Evolutionary conservation across 2,113 vertebrate species (phyloP), one percentile per base, ranked within the genome.

Genomic region (Mirounga angustirostris): DNA sequence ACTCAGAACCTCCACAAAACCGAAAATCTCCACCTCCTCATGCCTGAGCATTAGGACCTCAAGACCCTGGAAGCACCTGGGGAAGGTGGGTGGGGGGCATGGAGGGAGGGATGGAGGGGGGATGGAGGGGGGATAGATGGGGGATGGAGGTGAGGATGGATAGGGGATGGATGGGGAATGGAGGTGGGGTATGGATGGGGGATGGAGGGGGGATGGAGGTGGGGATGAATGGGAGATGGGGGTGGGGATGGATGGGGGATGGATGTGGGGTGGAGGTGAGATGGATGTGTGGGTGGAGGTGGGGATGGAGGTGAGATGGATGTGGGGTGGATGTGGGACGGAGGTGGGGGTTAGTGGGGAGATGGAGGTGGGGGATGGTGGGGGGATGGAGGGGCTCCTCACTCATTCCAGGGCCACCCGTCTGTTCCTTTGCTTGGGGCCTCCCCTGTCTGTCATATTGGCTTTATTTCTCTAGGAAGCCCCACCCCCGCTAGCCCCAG

Each of bases 301-400:
- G 52, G 73, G 54, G 22, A 7, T 1, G 3, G 0, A 0, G 5
- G 21, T 24, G 13, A 14, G 65, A 9, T 4, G 7, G 0, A 0
- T 6, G 63, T 4, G 14, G 15, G 65, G 6, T 33, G 63, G 28
- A 33, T 30, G 65, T 4, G 63, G 63, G 63, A 67, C 14, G 63
- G 63, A 58, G 30, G 19, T 1, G 56, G 28, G 63, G 13, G 30
- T 14, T 5, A 43, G 40, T 43, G 28, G 63, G 5, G 63, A 5
- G 63, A 33, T 65, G 30, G 63, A 79, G 50, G 74, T 2, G 2
- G 22, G 71, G 28, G 40, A 43, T 43, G 40, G 63, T 56, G 21
- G 14, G 52, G 73, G 54, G 22, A 7, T 1, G 3, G 0, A 0
- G 7, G 21, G 33, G 9, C 19, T 7, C 36, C 73, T 18, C 30